Percentiles rank a stretch among this genome's conserved stretches.
Evolutionary conservation across 30 jellyfish, hydroid and myxozoan genomes (phyloP).

Genomic region (Hydra vulgaris): DNA sequence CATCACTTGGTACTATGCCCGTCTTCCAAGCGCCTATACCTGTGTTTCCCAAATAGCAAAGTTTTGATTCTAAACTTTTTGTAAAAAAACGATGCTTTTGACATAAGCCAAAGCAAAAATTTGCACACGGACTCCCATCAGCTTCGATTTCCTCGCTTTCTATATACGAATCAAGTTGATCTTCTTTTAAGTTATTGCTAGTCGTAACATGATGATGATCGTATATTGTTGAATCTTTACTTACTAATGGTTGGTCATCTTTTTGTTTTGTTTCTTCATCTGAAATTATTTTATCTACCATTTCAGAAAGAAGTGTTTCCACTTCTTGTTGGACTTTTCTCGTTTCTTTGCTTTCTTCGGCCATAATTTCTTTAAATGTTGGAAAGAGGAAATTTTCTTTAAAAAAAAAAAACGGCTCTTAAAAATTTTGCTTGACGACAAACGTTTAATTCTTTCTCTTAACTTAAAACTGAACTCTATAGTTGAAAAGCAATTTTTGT

Average conservation of each 20-base stretch:
- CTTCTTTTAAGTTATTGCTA: not conserved
- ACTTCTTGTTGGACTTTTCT: not conserved
- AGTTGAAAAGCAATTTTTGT: not conserved
- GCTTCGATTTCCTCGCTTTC: not conserved
- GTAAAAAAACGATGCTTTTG: not conserved
- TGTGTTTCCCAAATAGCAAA: constrained; percentile 3
- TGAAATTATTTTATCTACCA: not conserved
- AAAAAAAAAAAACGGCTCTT: not conserved
- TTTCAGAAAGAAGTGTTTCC: not conserved
- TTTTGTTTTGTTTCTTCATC: not conserved
- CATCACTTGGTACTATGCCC: constrained; percentile 24
- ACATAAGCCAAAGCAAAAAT: not conserved
- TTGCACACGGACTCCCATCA: not conserved
- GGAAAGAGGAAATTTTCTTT: not conserved
- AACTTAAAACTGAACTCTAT: not conserved
- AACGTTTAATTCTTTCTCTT: not conserved
- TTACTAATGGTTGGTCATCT: not conserved
- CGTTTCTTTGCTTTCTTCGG: not conserved
- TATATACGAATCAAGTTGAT: not conserved
- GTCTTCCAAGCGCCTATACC: constrained; percentile 29
- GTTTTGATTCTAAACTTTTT: not conserved
- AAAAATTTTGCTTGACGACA: not conserved
- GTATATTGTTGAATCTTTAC: not conserved
- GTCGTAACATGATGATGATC: not conserved
- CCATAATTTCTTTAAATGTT: not conserved